Evolutionary conservation across 2,888 invertebrate genomes (phyloP).

Genomic region (Alloplasta piceator): DNA sequence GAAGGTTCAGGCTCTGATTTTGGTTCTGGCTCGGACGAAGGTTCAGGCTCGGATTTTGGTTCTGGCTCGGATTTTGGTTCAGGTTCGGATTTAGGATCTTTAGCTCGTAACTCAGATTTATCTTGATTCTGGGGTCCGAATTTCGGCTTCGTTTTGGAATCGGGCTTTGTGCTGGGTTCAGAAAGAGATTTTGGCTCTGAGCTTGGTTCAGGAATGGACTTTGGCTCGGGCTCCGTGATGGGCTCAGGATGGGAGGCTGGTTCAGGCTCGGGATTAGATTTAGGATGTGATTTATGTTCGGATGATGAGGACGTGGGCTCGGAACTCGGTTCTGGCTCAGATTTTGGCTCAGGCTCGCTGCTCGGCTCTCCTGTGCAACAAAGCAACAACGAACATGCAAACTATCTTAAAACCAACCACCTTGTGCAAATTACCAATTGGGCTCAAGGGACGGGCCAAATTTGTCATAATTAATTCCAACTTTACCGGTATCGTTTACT

Average conservation of each 20-base stretch:
- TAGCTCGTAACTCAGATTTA: constrained; percentile 71
- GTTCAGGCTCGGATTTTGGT: constrained; percentile 81
- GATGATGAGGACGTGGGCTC: constrained; percentile 78
- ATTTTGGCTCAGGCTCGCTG: constrained; percentile 80
- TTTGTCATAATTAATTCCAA: constrained; percentile 30
- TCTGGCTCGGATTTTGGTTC: constrained; percentile 79
- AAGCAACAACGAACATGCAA: constrained; percentile 80
- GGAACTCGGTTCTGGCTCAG: constrained; percentile 84
- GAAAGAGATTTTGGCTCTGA: constrained; percentile 70
- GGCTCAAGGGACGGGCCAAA: not conserved
- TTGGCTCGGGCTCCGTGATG: constrained; percentile 82
- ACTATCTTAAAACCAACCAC: constrained; percentile 67
- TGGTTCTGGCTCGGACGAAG: constrained; percentile 81
- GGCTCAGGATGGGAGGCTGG: constrained; percentile 77
- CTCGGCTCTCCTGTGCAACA: constrained; percentile 82
- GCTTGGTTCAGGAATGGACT: constrained; percentile 80
- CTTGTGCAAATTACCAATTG: constrained; percentile 63
- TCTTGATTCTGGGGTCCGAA: constrained; percentile 79
- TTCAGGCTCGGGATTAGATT: constrained; percentile 72
- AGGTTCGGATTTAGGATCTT: constrained; percentile 82
- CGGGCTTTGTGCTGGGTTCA: constrained; percentile 81
- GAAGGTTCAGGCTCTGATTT: constrained; percentile 76
- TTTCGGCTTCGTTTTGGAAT: constrained; percentile 79
- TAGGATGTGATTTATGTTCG: constrained; percentile 79
- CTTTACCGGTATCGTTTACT: not conserved